Conservation (phyloP, 2,888 invertebrate genomes). For the Pomacea canaliculata region DNA sequence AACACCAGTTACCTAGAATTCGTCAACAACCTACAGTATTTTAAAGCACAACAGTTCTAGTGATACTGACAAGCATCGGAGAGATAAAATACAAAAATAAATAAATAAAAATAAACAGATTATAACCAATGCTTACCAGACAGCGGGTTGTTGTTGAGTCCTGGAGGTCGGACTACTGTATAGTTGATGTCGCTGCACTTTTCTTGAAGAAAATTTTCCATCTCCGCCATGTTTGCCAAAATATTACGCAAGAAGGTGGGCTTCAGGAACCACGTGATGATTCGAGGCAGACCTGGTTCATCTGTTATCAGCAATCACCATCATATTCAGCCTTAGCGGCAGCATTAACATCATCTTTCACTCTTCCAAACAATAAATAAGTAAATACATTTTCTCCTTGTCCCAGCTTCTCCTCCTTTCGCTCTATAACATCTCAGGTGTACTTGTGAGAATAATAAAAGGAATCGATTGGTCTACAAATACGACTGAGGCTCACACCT, state of each 20-base stretch:
- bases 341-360: no score
- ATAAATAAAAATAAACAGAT: background rate
- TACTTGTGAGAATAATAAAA: no score
- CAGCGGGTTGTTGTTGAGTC: conserved; percentile 45
- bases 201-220: conserved; percentile 56
- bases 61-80: no score
- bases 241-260: conserved; percentile 55
- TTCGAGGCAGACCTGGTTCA: conserved; percentile 43
- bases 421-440: no score
- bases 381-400: no score
- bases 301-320: conserved; percentile 36
- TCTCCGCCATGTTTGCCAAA: conserved; percentile 56
- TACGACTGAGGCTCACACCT: conserved; percentile 35
- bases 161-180: conserved; percentile 61
- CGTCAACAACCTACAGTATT: background rate
- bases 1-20: background rate
- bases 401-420: no score
- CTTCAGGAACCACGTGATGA: conserved; percentile 54
- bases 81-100: no score
- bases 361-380: no score
- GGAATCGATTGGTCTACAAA: no score
- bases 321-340: background rate
- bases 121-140: conserved; percentile 36
- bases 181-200: conserved; percentile 59
- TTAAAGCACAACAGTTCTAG: no score